These are phyloP conservation scores for Andrena bicolor DNA, from an alignment of 2,888 invertebrate species.

Conservation along the genomic window DNA sequence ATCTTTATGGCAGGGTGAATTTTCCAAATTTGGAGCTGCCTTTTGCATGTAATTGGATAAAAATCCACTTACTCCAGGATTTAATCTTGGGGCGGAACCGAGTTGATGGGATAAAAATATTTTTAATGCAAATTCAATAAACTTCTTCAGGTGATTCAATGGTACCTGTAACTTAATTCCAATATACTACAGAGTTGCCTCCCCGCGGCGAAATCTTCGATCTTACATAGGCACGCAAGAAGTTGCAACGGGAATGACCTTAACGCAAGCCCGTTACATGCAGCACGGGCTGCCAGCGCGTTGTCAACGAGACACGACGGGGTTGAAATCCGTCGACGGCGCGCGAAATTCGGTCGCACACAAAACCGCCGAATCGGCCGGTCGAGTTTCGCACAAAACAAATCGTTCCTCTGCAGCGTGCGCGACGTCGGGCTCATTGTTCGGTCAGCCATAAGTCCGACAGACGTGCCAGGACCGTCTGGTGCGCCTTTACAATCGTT, in stretches of 20 bases:
- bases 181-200: too few relatives aligned
- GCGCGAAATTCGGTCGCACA: background rate
- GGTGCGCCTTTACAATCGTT: slow-evolving; percentile 50
- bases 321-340: slow-evolving; percentile 16
- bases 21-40: too few relatives aligned
- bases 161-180: too few relatives aligned
- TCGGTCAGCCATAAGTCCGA: slow-evolving; percentile 53
- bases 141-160: too few relatives aligned
- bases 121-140: too few relatives aligned
- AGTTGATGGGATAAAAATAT: too few relatives aligned
- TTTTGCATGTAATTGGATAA: too few relatives aligned
- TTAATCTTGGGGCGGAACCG: too few relatives aligned
- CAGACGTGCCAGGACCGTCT: slow-evolving; percentile 57
- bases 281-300: background rate
- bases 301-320: background rate
- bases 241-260: background rate
- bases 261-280: background rate
- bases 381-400: slow-evolving; percentile 43
- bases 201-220: too few relatives aligned
- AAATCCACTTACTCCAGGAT: too few relatives aligned
- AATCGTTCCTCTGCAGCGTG: slow-evolving; percentile 41
- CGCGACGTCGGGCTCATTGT: slow-evolving; percentile 50
- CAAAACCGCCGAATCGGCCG: slow-evolving; percentile 27
- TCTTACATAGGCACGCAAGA: too few relatives aligned
- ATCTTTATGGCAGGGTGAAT: too few relatives aligned